phyloP scores from a whole-genome alignment of 2,797 vertebrate species.

The Enteromius paludinosus region DNA sequence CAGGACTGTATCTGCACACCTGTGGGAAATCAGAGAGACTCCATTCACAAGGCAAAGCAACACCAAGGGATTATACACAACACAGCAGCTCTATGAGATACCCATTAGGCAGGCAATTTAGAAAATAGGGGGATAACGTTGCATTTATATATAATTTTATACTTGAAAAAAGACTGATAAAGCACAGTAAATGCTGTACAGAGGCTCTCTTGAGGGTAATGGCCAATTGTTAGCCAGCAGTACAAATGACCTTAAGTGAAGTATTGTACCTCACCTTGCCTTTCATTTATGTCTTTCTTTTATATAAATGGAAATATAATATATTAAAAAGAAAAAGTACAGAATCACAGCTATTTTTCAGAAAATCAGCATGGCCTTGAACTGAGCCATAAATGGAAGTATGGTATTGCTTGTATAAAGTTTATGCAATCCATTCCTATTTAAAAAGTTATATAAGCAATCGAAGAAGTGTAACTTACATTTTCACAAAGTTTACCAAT shows the following conservation, averaged over 20 bases:
- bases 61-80: constrained; percentile 4
- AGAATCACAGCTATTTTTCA: neutral
- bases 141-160: constrained; percentile 1
- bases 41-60: constrained; percentile 6
- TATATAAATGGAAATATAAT: neutral
- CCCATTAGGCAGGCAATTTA: constrained; percentile 11
- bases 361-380: neutral
- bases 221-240: neutral
- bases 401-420: neutral
- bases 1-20: constrained; percentile 28
- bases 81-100: neutral
- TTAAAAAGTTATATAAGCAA: neutral
- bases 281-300: neutral
- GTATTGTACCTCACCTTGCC: neutral
- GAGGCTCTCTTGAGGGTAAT: neutral
- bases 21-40: constrained; percentile 12
- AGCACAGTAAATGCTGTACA: neutral
- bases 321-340: neutral
- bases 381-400: neutral
- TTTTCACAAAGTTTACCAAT: neutral
- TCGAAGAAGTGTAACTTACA: neutral
- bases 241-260: neutral
- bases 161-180: neutral
- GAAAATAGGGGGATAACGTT: neutral
- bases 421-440: neutral